These are phyloP conservation scores for Pristionchus fissidentatus DNA, from an alignment of 2,888 invertebrate species.

Conservation along the genomic window DNA sequence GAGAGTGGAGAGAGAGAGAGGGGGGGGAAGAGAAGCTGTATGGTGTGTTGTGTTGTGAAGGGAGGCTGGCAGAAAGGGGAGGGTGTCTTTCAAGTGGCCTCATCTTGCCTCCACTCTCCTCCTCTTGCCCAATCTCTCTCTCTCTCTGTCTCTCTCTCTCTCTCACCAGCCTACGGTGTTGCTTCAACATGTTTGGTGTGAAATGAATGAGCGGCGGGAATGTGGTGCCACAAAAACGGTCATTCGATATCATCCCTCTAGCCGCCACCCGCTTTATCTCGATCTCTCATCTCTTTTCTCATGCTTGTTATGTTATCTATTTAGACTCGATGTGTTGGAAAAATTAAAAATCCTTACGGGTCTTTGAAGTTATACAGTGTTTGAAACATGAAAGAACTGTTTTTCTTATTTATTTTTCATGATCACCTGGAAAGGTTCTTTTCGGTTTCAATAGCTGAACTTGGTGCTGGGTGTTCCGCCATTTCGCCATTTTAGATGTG, in stretches of 20 bases:
- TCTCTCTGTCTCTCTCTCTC: not conserved
- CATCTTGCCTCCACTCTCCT: not conserved
- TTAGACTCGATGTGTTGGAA: no score
- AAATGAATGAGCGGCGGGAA: not conserved
- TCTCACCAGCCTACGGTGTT: not conserved
- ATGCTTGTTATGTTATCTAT: no score
- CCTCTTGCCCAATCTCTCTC: not conserved
- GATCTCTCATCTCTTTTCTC: not conserved
- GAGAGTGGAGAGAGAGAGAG: not conserved
- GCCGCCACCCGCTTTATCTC: not conserved
- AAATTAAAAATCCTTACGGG: no score
- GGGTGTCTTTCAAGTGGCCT: slow-evolving; percentile 24
- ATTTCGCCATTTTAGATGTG: no score
- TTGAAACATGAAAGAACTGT: no score
- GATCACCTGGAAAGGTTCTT: no score
- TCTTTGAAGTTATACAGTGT: no score
- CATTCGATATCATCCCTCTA: slow-evolving; percentile 1
- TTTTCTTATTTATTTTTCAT: no score
- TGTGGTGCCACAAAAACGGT: slow-evolving; percentile 32
- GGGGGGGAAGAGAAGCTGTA: not conserved
- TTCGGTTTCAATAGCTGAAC: no score
- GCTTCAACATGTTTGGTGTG: not conserved
- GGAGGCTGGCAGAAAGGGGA: not conserved
- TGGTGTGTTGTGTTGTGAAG: not conserved
- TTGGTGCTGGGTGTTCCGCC: no score